These are phyloP conservation scores for Cirrhinus molitorella DNA, from an alignment of 2,797 vertebrate genomes.

Conservation along the genomic window DNA sequence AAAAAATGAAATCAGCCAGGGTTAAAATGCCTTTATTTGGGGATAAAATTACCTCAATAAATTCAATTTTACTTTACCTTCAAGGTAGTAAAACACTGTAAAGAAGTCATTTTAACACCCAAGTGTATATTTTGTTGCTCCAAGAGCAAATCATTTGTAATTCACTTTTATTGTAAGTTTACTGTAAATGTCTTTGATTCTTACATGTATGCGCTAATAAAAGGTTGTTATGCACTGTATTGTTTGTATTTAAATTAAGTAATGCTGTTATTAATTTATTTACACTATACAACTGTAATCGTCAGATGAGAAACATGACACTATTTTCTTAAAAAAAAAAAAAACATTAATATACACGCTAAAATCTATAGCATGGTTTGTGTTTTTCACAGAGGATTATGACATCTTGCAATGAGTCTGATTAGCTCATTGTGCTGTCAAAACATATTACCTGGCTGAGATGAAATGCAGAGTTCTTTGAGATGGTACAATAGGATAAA, in stretches of 20 bases:
- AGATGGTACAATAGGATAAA: constrained; percentile 1
- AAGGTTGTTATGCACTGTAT: constrained; percentile 3
- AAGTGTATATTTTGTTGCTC: constrained; percentile 1
- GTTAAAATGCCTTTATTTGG: neutral
- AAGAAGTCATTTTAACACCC: constrained; percentile 5
- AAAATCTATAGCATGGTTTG: neutral
- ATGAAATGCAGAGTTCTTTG: constrained; percentile 28
- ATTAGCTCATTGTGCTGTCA: constrained; percentile 29
- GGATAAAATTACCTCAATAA: neutral
- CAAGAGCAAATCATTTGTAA: neutral
- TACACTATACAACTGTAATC: neutral
- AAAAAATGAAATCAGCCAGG: neutral
- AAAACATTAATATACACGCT: neutral
- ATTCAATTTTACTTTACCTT: neutral
- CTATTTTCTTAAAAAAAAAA: neutral
- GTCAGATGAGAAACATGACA: neutral
- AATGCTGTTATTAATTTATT: neutral
- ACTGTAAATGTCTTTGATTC: neutral
- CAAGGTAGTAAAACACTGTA: constrained; percentile 8
- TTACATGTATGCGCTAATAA: constrained; percentile 27
- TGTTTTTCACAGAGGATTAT: neutral
- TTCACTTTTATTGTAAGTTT: neutral
- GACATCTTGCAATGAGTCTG: neutral
- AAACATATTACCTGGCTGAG: constrained; percentile 18
- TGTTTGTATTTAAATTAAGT: constrained; percentile 2